Evolutionary conservation across 1,140 invertebrate genomes (phyloP).

Genomic region (Helicoverpa armigera): DNA sequence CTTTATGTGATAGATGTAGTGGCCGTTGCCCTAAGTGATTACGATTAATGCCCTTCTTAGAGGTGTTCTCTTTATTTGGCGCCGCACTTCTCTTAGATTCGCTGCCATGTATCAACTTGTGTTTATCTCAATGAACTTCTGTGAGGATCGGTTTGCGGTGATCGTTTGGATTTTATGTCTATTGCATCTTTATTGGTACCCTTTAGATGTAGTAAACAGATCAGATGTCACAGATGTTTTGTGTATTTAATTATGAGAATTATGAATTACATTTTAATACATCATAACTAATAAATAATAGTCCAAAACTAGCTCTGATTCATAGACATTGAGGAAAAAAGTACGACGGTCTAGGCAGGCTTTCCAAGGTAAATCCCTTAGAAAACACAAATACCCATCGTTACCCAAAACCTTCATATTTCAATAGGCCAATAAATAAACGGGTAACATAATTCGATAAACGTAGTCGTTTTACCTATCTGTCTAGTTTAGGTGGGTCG

Average conservation of each 20-base stretch:
- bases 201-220: not conserved
- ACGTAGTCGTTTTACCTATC: conserved; percentile 40
- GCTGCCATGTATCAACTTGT: conserved; percentile 35
- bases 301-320: no score
- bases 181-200: conserved; percentile 1
- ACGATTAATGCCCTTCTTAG: conserved; percentile 50
- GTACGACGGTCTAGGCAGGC: not conserved
- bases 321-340: no score
- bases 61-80: conserved; percentile 45
- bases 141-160: not conserved
- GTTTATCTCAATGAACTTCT: conserved; percentile 37
- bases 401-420: conserved; percentile 35
- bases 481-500: conserved; percentile 44
- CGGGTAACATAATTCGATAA: conserved; percentile 48
- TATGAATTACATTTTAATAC: no score
- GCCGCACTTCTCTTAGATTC: conserved; percentile 24
- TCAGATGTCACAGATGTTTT: not conserved
- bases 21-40: conserved; percentile 45
- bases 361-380: not conserved
- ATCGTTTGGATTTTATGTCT: conserved; percentile 13
- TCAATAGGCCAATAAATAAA: conserved; percentile 43
- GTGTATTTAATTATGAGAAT: not conserved
- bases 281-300: no score
- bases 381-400: not conserved
- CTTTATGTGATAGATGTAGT: conserved; percentile 58